Percentiles rank a stretch among this genome's conserved stretches.
phyloP scores from a whole-genome alignment of 2,797 vertebrate genomes.

The Loriculus beryllinus region DNA sequence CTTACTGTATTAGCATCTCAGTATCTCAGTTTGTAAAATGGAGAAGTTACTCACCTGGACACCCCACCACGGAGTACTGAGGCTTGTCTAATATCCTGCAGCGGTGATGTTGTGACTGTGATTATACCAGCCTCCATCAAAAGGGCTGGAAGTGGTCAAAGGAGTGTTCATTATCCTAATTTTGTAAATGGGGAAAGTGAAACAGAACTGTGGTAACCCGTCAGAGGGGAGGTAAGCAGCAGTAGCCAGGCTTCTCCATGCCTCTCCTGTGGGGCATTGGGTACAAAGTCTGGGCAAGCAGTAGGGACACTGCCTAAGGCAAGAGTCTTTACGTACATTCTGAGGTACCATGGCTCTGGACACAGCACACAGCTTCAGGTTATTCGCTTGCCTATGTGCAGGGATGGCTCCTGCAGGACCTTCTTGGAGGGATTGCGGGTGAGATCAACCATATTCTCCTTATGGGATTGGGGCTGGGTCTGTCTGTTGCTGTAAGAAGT shows the following conservation, averaged over 20 bases:
- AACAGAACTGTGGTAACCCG: background rate
- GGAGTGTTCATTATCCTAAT: background rate
- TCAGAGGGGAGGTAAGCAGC: background rate
- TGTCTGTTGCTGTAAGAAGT: background rate
- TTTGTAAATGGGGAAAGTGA: background rate
- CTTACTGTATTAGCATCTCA: background rate
- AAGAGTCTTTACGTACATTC: background rate
- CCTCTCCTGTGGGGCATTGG: fast-evolving
- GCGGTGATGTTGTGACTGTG: background rate
- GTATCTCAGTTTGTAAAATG: background rate
- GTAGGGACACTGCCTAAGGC: background rate
- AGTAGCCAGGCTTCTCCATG: background rate
- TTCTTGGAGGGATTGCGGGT: background rate
- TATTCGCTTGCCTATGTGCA: background rate
- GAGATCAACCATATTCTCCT: background rate
- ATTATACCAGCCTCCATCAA: background rate
- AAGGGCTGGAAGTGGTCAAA: background rate
- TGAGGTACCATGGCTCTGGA: background rate
- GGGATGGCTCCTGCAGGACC: background rate
- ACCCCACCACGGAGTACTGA: background rate
- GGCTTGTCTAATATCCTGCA: background rate
- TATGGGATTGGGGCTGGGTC: background rate
- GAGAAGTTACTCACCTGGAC: background rate
- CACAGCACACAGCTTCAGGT: background rate
- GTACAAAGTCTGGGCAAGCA: background rate